phyloP scores from a whole-genome alignment of 2,797 vertebrate genomes.

The Chaetodon trifasciatus region DNA sequence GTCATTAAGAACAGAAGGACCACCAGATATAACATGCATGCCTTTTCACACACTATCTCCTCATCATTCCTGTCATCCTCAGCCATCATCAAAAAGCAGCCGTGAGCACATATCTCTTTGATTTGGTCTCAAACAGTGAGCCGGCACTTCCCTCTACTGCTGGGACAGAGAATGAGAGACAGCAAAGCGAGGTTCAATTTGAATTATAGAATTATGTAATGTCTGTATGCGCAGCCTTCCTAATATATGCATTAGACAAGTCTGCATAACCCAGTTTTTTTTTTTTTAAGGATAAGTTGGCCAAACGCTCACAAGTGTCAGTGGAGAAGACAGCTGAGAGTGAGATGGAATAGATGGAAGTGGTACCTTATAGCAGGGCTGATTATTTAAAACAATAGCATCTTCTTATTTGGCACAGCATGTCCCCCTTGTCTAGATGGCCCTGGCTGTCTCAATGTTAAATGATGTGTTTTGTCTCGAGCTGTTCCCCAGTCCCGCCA shows the following conservation, averaged over 20 bases:
- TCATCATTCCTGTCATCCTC: constrained; percentile 34
- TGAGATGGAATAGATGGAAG: constrained; percentile 16
- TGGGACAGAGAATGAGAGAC: constrained; percentile 58
- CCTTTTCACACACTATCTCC: constrained; percentile 8
- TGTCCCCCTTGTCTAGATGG: constrained; percentile 48
- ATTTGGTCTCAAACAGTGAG: constrained; percentile 61
- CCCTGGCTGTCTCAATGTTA: constrained; percentile 64
- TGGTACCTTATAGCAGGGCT: constrained; percentile 30
- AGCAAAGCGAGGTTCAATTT: constrained; percentile 58
- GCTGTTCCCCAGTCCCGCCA: constrained; percentile 66
- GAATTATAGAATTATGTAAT: constrained; percentile 80
- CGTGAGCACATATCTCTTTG: constrained; percentile 42
- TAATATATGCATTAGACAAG: constrained; percentile 29
- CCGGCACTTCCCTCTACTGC: constrained; percentile 71
- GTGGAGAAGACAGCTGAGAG: constrained; percentile 4
- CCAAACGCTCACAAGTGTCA: constrained; percentile 35
- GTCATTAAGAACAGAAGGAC: constrained; percentile 48
- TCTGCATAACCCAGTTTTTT: constrained; percentile 5
- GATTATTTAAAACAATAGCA: constrained; percentile 59
- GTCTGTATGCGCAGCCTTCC: constrained; percentile 44
- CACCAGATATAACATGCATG: constrained; percentile 10
- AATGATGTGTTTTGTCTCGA: constrained; percentile 80
- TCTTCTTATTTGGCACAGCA: constrained; percentile 55
- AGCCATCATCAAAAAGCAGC: constrained; percentile 32
- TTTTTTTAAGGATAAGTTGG: constrained; percentile 14